Evolutionary conservation across 2,797 vertebrate species (phyloP).

Genomic region (Siniperca undulata): DNA sequence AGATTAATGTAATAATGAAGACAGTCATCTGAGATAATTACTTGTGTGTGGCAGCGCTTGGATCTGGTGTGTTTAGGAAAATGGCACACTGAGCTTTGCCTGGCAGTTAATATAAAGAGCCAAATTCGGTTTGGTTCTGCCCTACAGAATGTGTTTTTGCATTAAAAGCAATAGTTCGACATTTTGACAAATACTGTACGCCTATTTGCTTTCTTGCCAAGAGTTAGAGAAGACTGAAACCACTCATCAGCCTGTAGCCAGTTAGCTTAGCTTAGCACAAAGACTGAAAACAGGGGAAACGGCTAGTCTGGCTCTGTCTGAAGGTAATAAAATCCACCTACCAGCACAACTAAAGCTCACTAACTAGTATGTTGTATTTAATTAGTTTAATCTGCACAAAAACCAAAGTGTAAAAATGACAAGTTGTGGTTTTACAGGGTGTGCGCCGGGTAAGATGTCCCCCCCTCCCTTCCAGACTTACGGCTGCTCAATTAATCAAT

Average conservation of each 20-base stretch:
- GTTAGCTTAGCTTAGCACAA: neutral
- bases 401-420: too few species aligned
- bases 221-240: conserved; percentile 6
- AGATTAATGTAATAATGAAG: conserved; percentile 53
- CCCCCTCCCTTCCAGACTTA: neutral
- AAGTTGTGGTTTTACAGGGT: too few species aligned
- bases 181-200: neutral
- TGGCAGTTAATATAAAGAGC: conserved; percentile 20
- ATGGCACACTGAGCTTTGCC: neutral
- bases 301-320: too few species aligned
- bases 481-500: neutral
- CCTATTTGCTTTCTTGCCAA: neutral
- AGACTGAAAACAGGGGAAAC: neutral
- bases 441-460: neutral
- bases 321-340: neutral
- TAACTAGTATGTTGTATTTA: neutral
- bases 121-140: neutral
- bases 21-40: conserved; percentile 55
- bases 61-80: conserved; percentile 24
- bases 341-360: neutral
- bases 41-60: conserved; percentile 44
- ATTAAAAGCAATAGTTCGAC: neutral
- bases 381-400: neutral
- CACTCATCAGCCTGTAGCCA: neutral
- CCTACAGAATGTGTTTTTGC: neutral